phyloP scores from a whole-genome alignment of 2,113 vertebrate species.

The Atherinomorus stipes region DNA sequence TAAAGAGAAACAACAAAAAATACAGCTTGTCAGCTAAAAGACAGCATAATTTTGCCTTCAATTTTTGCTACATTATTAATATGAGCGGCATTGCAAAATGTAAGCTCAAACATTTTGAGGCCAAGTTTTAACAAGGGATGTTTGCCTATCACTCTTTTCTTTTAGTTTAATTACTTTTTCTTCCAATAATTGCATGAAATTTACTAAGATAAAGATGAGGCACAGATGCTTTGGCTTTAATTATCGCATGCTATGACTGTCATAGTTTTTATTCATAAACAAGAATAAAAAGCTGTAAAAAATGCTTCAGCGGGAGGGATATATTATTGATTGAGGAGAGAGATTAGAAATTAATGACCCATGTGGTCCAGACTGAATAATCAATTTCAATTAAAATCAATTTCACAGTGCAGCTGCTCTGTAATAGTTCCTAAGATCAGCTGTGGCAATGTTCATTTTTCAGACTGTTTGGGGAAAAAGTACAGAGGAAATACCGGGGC shows the following conservation, averaged over 20 bases:
- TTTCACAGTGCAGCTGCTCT: slow-evolving; percentile 75
- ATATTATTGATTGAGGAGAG: slow-evolving; percentile 76
- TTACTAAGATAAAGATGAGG: slow-evolving; percentile 49
- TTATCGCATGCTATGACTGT: slow-evolving; percentile 55
- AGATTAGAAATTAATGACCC: slow-evolving; percentile 83
- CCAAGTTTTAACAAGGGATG: slow-evolving; percentile 23
- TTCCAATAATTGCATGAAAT: slow-evolving; percentile 33
- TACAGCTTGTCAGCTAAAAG: too few species aligned
- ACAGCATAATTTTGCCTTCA: too few species aligned
- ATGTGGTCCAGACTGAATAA: slow-evolving; percentile 79
- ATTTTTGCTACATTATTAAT: not conserved
- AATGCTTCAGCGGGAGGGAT: slow-evolving; percentile 55
- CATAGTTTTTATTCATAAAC: slow-evolving; percentile 69
- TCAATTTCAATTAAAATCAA: slow-evolving; percentile 82
- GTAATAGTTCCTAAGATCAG: slow-evolving; percentile 58
- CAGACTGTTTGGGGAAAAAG: slow-evolving; percentile 42
- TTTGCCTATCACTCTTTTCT: slow-evolving; percentile 8
- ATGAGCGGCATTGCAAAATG: not conserved
- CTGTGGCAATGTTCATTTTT: slow-evolving; percentile 67
- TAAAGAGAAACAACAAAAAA: too few species aligned
- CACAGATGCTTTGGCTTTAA: slow-evolving; percentile 44
- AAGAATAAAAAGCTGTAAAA: slow-evolving; percentile 62
- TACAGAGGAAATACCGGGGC: slow-evolving; percentile 8
- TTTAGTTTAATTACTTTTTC: slow-evolving; percentile 17
- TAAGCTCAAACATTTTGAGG: slow-evolving; percentile 7